These are phyloP conservation scores for Acrobasis repandana DNA, from an alignment of 2,888 invertebrate species.

Conservation along the genomic window DNA sequence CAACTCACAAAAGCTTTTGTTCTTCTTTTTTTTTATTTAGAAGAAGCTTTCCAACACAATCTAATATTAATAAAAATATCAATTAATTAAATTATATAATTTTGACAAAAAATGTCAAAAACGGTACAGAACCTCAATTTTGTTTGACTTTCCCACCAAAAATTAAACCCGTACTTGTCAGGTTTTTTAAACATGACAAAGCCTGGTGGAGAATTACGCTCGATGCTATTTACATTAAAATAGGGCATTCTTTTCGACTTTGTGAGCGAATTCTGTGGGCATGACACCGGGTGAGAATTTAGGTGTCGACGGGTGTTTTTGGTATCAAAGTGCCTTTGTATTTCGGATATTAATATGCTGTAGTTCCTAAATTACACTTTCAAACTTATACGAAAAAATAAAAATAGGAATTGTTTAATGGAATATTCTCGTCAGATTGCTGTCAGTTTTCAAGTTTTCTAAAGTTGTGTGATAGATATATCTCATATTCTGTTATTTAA, in stretches of 20 bases:
- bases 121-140: too few relatives aligned
- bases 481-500: too few relatives aligned
- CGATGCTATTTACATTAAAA: conserved; percentile 57
- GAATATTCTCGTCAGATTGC: too few relatives aligned
- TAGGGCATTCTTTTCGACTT: conserved; percentile 37
- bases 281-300: conserved; percentile 6
- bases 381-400: neutral
- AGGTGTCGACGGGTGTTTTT: conserved; percentile 1
- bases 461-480: too few relatives aligned
- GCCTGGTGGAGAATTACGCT: conserved; percentile 42
- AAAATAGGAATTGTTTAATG: too few relatives aligned
- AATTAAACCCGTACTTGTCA: neutral
- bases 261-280: conserved; percentile 13
- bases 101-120: too few relatives aligned
- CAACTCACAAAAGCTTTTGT: too few relatives aligned
- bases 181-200: conserved; percentile 54
- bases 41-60: too few relatives aligned
- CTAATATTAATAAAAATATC: too few relatives aligned
- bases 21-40: too few relatives aligned
- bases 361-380: neutral
- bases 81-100: too few relatives aligned
- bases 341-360: neutral
- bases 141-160: neutral
- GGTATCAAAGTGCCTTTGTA: neutral
- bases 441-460: too few relatives aligned